A percentile compares a stretch with the other conserved stretches of the same genome.
phyloP scores from a whole-genome alignment of 2,113 vertebrate genomes.

The Elachura formosa region DNA sequence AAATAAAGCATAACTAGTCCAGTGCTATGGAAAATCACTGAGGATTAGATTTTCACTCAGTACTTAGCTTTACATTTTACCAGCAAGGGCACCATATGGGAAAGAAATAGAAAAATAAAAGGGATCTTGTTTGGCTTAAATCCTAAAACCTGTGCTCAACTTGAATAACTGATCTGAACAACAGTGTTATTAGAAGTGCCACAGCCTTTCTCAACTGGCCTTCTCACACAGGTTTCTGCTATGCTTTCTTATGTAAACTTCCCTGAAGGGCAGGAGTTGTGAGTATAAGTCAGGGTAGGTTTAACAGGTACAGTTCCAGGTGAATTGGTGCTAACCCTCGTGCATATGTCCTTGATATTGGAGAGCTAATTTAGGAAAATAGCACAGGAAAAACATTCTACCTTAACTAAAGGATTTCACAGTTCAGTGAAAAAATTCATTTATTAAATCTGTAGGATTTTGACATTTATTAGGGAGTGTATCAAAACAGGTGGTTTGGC shows the following conservation, averaged over 20 bases:
- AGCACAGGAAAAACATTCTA: neutral
- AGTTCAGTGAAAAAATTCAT: neutral
- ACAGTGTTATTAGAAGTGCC: neutral
- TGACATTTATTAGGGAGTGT: neutral
- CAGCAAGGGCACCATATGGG: neutral
- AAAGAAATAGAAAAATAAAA: neutral
- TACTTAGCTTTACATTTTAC: neutral
- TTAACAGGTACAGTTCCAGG: neutral
- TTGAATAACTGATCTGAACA: neutral
- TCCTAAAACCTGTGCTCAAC: neutral
- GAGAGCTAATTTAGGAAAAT: neutral
- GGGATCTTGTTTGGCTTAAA: neutral
- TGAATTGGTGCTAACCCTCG: neutral
- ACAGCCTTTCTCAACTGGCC: neutral
- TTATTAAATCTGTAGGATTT: neutral
- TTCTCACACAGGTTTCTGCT: neutral
- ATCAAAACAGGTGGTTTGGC: neutral
- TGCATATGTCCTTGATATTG: fast-evolving
- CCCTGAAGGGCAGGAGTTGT: neutral
- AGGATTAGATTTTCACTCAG: neutral
- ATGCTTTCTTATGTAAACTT: neutral
- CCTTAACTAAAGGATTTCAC: neutral
- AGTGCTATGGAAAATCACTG: neutral
- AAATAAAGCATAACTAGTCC: neutral
- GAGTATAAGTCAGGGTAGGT: neutral